Percentiles rank a stretch among this genome's conserved stretches.
Evolutionary conservation across 2,113 vertebrate species (phyloP).

Genomic region (Sceloporus undulatus): DNA sequence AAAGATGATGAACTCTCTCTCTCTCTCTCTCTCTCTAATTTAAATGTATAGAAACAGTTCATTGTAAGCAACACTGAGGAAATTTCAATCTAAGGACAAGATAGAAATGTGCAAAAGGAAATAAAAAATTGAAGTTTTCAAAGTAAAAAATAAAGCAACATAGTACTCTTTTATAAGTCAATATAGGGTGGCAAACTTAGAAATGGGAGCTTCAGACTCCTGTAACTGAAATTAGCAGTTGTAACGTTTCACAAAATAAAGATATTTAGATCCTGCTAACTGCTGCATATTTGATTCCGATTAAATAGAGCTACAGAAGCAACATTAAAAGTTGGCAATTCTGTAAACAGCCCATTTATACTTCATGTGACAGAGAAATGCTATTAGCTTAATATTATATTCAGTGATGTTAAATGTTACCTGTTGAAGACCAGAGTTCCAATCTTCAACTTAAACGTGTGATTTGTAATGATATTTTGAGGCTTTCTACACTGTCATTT

Average conservation of each 20-base stretch:
- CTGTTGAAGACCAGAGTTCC: neutral
- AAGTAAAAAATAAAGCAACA: neutral
- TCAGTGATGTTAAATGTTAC: neutral
- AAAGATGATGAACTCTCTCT: neutral
- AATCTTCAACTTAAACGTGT: too few species aligned
- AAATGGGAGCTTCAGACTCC: neutral
- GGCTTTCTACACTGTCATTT: too few species aligned
- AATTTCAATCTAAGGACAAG: neutral
- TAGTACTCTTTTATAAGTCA: neutral
- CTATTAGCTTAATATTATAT: neutral
- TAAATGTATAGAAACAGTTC: neutral
- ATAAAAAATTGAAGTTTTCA: neutral
- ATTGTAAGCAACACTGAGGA: neutral
- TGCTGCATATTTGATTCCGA: neutral
- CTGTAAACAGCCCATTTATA: neutral
- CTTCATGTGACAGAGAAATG: neutral
- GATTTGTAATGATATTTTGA: too few species aligned
- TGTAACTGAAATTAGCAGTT: neutral
- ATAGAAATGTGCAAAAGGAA: neutral
- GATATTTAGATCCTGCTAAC: neutral
- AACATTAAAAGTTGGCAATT: neutral
- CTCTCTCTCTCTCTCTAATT: neutral
- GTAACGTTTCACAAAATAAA: neutral
- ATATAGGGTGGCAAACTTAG: neutral
- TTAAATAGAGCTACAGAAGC: neutral